These are phyloP conservation scores for Rostratula benghalensis DNA, from an alignment of 2,113 vertebrate genomes.

Conservation along the genomic window DNA sequence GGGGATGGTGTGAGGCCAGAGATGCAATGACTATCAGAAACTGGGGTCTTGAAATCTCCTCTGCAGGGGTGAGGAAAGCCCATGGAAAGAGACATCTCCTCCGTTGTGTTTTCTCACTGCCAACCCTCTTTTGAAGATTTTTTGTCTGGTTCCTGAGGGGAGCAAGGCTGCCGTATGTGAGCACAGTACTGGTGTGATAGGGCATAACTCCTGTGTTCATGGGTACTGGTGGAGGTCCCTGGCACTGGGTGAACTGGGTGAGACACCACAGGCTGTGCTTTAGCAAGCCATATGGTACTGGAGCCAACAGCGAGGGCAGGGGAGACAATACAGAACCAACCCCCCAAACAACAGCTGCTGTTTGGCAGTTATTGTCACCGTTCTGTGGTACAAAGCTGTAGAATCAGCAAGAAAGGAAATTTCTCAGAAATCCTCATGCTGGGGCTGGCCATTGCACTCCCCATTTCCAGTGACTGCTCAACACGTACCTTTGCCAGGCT, in stretches of 20 bases:
- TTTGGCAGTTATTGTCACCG: neutral
- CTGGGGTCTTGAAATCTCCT: neutral
- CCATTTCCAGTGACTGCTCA: neutral
- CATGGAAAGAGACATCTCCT: neutral
- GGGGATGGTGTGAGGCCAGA: neutral
- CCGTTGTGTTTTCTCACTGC: neutral
- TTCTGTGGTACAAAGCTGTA: neutral
- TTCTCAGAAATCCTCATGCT: neutral
- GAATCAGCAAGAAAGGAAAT: neutral
- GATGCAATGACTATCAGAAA: neutral
- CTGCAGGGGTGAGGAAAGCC: neutral
- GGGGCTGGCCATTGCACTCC: neutral
- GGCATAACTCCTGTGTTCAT: rapidly evolving
- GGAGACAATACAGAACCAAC: neutral
- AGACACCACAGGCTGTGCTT: neutral
- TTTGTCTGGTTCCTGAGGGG: neutral
- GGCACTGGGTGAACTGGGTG: neutral
- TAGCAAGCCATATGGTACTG: rapidly evolving
- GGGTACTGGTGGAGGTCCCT: neutral
- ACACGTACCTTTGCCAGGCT: neutral
- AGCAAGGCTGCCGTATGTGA: neutral
- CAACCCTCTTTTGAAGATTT: neutral
- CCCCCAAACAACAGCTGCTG: neutral
- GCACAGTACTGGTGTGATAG: rapidly evolving
- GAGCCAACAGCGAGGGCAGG: neutral